These are phyloP conservation scores for Poecile atricapillus DNA, from an alignment of 2,113 vertebrate genomes.

Conservation along the genomic window DNA sequence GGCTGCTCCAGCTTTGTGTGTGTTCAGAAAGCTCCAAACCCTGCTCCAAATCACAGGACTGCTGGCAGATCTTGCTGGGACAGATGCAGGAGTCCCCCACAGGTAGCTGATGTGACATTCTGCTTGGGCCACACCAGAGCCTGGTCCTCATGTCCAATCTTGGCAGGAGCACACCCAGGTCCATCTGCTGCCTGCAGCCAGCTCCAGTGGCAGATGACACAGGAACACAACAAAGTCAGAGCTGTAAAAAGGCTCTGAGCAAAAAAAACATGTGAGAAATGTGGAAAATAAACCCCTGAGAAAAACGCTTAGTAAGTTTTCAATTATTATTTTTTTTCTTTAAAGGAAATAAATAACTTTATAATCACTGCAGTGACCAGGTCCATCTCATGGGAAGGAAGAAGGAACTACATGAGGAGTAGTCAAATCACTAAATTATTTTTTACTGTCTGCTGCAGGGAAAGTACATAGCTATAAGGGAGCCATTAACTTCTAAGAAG, in stretches of 20 bases:
- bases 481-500: background rate
- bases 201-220: background rate
- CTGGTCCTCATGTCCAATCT: background rate
- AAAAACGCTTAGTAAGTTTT: background rate
- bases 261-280: background rate
- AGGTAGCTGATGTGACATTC: slow-evolving; percentile 47
- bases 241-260: background rate
- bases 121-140: background rate
- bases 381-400: background rate
- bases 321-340: background rate
- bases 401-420: background rate
- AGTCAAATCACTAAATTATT: background rate
- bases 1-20: background rate
- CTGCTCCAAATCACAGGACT: background rate
- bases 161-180: slow-evolving; percentile 32
- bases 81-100: slow-evolving; percentile 7
- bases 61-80: background rate
- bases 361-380: background rate
- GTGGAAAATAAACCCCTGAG: background rate
- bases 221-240: background rate
- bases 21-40: background rate
- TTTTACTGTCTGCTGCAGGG: background rate
- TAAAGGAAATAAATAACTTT: background rate
- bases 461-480: background rate
- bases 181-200: slow-evolving; percentile 64